Base-by-base conservation (phyloP, 2,113 vertebrate genomes). In the Lepidiolamprologus cunningtoni region DNA sequence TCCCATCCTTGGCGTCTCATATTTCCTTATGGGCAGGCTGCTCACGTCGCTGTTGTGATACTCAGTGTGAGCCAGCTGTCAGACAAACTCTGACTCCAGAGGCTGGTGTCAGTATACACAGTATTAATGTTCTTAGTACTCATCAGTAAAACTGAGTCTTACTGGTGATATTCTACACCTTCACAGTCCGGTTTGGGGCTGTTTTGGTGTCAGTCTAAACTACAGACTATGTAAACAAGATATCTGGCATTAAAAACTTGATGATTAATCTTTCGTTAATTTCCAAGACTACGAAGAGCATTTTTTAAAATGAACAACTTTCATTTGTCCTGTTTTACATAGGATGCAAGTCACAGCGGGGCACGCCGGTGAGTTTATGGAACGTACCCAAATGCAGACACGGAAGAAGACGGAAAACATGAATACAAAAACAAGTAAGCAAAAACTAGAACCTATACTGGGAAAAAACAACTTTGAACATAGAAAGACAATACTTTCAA, bases 211-310 rank as follows among this genome's bases (percentile, higher is more conserved):
- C 0, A 37, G 1, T 66, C 33, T n/a, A n/a, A 37, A 66, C 33
- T 37, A 13, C 61, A 66, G 33, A 35, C 4, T n/a, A 11, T 8
- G 17, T 35, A 63, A 63, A 63, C 58, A 63, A n/a, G 0, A 35
- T 35, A 66, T 35, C 31, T 66, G 6, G 17, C 31, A 5, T 12
- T 35, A 66, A 66, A 63, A 66, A 66, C 61, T 35, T 35, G 17
- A 37, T 37, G 6, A 66, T 12, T 66, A 66, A 37, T 66, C 61
- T 66, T 66, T 35, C 0, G 7, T 66, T 66, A 66, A 3, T 63
- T 63, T 12, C 4, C 0, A 35, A 63, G 31, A 35, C 31, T 0
- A 35, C 6, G 2, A n/a, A n/a, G 4, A 35, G 4, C 4, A 66
- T 66, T 66, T 66, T 66, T 66, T 3, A 2, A 63, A 66, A 66